Base-by-base conservation (phyloP, 2,888 invertebrate species). In the Trissoscelio sp. region DNA sequence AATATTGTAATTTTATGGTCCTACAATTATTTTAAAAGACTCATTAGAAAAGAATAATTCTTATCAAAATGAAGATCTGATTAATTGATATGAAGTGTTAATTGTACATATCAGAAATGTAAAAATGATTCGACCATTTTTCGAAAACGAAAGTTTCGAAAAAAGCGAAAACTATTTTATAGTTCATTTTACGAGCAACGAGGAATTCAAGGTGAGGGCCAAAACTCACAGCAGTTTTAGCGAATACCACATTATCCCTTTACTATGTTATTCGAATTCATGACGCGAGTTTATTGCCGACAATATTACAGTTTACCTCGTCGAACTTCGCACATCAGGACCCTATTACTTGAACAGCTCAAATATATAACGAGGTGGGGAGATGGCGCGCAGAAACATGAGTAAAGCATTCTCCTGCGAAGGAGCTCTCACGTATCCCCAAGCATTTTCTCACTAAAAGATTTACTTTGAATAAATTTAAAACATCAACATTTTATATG, bases 391-490 rank as follows among this genome's bases (percentile, higher is more conserved):
- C 3, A 39, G 39, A 28, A 60, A 60, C 58, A 60, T 3, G 60
- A 60, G 44, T 44, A 58, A 42, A 42, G 22, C 6, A 22, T 57
- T 57, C 39, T 34, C 20, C 57, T 14, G 6, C 14, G n/a, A 39
- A 53, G 53, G 14, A n/a, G 31, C 5, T 51, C 60, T 42, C 72
- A 31, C n/a, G 20, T 60, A 70, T 58, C 72, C 53, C 7, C 48
- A 7, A 37, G 58, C 60, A 28, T 14, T 51, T 39, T 31, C 14
- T 7, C 18, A 6, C 37, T 48, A 70, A 31, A 62, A 39, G 28
- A 73, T 53, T 72, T 48, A 60, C 51, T 53, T 62, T 28, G 53
- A 62, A 73, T 73, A 73, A 62, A 73, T 62, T 62, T 72, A 48
- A 60, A 72, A 60, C 31, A 18, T 20, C 18, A n/a, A 24, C 51